These are phyloP conservation scores for Lateolabrax maculatus DNA, from an alignment of 2,797 vertebrate species.

Conservation along the genomic window DNA sequence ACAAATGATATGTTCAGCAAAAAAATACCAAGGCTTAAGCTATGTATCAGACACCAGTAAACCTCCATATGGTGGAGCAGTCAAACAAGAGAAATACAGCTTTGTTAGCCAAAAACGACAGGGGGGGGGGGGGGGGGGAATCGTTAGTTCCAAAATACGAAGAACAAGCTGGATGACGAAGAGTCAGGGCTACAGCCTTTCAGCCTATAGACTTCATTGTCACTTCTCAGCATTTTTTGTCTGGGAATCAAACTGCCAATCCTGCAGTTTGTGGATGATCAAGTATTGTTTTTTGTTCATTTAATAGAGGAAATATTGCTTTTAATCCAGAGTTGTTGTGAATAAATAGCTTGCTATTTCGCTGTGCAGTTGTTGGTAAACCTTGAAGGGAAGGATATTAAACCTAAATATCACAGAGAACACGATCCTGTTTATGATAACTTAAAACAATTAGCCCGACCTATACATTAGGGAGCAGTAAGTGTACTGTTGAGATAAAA, in stretches of 20 bases:
- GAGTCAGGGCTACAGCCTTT: too few species aligned
- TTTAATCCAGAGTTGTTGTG: neutral
- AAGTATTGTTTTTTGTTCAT: neutral
- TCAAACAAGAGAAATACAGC: conserved; percentile 36
- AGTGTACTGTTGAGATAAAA: conserved; percentile 32
- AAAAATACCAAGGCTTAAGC: conserved; percentile 7
- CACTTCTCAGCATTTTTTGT: too few species aligned
- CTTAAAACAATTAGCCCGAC: conserved; percentile 18
- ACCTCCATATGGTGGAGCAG: conserved; percentile 39
- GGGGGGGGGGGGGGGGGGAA: conserved; percentile 30
- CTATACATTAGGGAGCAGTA: neutral
- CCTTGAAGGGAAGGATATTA: neutral
- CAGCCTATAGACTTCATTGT: too few species aligned
- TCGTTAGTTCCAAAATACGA: conserved; percentile 32
- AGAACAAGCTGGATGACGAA: conserved; percentile 37
- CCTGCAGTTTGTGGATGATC: too few species aligned
- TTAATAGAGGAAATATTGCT: neutral
- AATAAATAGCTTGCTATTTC: neutral
- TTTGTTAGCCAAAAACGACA: conserved; percentile 38
- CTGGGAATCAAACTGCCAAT: too few species aligned
- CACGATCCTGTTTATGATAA: neutral
- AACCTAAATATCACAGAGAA: neutral
- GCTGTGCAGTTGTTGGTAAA: neutral
- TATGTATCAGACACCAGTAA: conserved; percentile 31
- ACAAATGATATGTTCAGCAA: conserved; percentile 1